Conservation (phyloP, 2,113 vertebrate species). For the Chiloscyllium plagiosum region DNA sequence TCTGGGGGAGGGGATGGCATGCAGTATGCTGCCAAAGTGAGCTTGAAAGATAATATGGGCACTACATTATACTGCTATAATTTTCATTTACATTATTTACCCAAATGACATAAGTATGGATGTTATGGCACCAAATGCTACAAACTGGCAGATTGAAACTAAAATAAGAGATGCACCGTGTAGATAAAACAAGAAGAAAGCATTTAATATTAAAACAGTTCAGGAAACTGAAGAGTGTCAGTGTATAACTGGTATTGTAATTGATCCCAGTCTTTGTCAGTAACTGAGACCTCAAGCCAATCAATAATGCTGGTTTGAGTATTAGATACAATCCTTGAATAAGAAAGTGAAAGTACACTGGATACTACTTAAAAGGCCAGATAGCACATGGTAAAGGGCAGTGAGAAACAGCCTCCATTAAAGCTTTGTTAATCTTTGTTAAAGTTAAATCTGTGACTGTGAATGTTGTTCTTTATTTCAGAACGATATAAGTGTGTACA, state of each 20-base stretch:
- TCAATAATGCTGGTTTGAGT: neutral
- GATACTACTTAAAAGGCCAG: no score
- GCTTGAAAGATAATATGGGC: neutral
- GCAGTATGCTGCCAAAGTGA: neutral
- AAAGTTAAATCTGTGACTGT: no score
- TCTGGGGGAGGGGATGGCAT: slow-evolving; percentile 41
- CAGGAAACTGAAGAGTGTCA: neutral
- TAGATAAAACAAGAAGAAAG: neutral
- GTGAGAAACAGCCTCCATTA: no score
- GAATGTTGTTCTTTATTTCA: no score
- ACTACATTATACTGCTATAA: neutral
- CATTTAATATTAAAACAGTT: neutral
- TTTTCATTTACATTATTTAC: neutral
- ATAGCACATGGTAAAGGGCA: no score
- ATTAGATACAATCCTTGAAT: no score
- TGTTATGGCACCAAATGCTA: neutral
- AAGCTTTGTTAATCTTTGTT: no score
- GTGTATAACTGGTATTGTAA: neutral
- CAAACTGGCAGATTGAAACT: slow-evolving; percentile 5
- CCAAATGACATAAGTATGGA: neutral
- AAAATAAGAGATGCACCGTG: neutral
- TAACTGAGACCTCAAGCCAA: neutral
- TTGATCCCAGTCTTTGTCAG: neutral
- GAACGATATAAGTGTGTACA: neutral
- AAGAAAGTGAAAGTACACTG: no score